Conservation (phyloP, 2,113 vertebrate genomes). For the Labrus mixtus region DNA sequence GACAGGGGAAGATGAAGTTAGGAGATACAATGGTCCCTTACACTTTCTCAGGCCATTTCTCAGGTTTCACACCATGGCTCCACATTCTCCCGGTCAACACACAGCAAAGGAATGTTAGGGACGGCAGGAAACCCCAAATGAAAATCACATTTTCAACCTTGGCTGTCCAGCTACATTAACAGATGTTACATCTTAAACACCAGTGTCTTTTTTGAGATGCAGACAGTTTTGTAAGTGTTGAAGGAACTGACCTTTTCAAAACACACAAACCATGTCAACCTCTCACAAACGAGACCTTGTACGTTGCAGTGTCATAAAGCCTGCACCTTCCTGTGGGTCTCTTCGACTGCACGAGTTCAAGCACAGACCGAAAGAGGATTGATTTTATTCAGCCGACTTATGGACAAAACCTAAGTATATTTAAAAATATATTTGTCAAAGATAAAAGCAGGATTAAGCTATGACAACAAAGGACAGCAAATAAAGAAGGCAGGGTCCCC, state of each 20-base stretch:
- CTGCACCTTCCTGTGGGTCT: background rate
- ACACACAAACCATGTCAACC: background rate
- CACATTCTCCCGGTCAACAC: slow-evolving; percentile 53
- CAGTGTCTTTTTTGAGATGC: too few relatives aligned
- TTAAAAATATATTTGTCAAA: background rate
- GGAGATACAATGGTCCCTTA: background rate
- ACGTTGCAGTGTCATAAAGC: background rate
- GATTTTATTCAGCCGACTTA: background rate
- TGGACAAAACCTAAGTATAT: background rate
- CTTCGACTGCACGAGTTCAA: background rate
- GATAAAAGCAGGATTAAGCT: background rate
- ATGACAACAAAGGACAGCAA: slow-evolving; percentile 7
- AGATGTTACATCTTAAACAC: background rate
- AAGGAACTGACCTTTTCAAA: background rate
- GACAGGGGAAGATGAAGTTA: background rate
- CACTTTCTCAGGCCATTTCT: slow-evolving; percentile 14
- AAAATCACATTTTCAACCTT: background rate
- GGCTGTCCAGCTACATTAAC: background rate
- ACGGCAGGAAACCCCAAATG: background rate
- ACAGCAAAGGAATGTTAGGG: background rate
- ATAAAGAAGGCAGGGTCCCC: slow-evolving; percentile 17
- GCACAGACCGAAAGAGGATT: background rate
- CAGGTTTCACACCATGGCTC: slow-evolving; percentile 55
- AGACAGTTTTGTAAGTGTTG: too few relatives aligned
- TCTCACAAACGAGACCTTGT: background rate